Conservation (phyloP, 2,113 vertebrate species). For the Caranx melampygus region DNA sequence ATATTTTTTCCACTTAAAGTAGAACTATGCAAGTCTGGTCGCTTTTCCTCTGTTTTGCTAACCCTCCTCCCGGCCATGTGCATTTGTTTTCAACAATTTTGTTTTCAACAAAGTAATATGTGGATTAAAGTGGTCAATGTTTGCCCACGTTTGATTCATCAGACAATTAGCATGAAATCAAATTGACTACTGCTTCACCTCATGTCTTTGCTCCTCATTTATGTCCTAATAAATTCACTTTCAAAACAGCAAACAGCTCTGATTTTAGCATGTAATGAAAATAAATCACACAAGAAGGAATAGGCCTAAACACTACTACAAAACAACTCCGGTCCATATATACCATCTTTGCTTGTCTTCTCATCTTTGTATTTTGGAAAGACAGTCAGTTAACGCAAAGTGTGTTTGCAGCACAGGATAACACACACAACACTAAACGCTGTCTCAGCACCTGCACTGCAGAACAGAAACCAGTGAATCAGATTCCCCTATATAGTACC, state of each 20-base stretch:
- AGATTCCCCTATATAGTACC: constrained; percentile 20
- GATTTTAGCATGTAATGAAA: constrained; percentile 25
- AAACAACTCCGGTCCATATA: background rate
- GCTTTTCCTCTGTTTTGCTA: too few relatives aligned
- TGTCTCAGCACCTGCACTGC: constrained; percentile 69
- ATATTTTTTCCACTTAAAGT: too few relatives aligned
- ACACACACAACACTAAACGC: constrained; percentile 37
- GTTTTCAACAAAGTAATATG: too few relatives aligned
- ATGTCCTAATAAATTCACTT: constrained; percentile 26
- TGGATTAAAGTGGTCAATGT: background rate
- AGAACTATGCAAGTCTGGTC: too few relatives aligned
- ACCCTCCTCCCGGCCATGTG: too few relatives aligned
- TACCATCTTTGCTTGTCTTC: background rate
- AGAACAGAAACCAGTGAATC: constrained; percentile 50
- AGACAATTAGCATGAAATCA: background rate
- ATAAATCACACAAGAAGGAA: background rate
- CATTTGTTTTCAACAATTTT: too few relatives aligned
- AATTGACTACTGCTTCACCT: constrained; percentile 27
- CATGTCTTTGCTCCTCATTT: background rate
- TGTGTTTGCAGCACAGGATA: background rate
- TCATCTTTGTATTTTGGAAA: background rate
- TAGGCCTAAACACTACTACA: too few relatives aligned
- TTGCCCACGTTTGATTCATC: background rate
- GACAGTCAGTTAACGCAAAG: background rate
- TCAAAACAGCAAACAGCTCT: constrained; percentile 17